These are phyloP conservation scores for Calidris pygmaea DNA, from an alignment of 2,113 vertebrate species.

Conservation along the genomic window DNA sequence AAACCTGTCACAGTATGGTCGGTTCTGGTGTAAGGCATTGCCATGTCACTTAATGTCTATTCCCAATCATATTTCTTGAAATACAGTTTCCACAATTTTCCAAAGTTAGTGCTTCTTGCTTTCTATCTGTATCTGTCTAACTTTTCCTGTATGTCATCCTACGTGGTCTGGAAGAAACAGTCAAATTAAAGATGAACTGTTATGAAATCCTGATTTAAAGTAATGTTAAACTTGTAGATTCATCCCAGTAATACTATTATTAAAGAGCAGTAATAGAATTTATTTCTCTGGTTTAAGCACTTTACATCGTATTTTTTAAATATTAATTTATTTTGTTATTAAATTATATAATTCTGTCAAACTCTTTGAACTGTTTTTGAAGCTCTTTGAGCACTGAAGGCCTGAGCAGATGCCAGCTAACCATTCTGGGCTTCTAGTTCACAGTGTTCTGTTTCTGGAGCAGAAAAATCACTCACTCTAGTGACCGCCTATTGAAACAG, in stretches of 20 bases:
- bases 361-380: neutral
- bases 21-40: neutral
- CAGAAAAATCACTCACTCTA: neutral
- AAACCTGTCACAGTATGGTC: neutral
- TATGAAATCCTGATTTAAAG: neutral
- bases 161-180: neutral
- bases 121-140: neutral
- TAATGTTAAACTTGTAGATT: neutral
- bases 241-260: neutral
- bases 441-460: neutral
- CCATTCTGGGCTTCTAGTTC: neutral
- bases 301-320: neutral
- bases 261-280: neutral
- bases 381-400: neutral
- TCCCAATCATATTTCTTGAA: neutral
- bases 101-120: neutral
- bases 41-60: neutral
- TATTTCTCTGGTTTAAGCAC: neutral
- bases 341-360: neutral
- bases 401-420: neutral
- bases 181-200: neutral
- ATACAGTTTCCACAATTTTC: neutral
- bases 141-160: neutral
- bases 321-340: neutral
- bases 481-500: neutral